These are phyloP conservation scores for Parus major DNA, from an alignment of 2,113 vertebrate genomes.

Conservation along the genomic window DNA sequence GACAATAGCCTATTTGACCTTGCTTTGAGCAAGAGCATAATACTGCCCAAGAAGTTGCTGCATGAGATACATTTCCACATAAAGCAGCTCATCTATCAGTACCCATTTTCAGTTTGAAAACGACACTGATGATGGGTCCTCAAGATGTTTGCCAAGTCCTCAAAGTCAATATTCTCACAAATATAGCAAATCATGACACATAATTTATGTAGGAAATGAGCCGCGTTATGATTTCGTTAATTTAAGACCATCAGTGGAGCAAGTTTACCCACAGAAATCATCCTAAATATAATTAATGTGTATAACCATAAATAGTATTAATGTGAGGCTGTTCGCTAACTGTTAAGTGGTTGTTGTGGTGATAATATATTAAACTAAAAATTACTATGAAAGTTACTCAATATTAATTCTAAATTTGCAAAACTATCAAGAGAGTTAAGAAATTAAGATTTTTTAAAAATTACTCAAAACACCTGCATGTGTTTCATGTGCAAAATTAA, in stretches of 20 bases:
- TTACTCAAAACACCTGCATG: neutral
- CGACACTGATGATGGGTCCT: neutral
- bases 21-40: neutral
- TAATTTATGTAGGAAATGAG: conserved; percentile 15
- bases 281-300: conserved; percentile 15
- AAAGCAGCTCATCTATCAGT: neutral
- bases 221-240: neutral
- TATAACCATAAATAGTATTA: conserved; percentile 11
- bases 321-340: neutral
- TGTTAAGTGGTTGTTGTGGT: neutral
- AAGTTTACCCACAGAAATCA: conserved; percentile 26
- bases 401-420: conserved; percentile 21
- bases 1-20: neutral
- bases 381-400: neutral
- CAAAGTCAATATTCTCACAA: conserved; percentile 1
- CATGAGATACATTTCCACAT: neutral
- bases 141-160: neutral
- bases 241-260: neutral
- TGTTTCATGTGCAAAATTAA: conserved; percentile 48
- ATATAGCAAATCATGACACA: neutral
- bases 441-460: neutral
- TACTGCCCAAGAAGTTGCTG: neutral
- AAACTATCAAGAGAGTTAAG: conserved; percentile 19
- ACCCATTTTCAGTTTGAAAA: neutral
- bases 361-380: conserved; percentile 19